Conservation (phyloP, 2,888 invertebrate genomes). For the Omphaloscelis lunosa region DNA sequence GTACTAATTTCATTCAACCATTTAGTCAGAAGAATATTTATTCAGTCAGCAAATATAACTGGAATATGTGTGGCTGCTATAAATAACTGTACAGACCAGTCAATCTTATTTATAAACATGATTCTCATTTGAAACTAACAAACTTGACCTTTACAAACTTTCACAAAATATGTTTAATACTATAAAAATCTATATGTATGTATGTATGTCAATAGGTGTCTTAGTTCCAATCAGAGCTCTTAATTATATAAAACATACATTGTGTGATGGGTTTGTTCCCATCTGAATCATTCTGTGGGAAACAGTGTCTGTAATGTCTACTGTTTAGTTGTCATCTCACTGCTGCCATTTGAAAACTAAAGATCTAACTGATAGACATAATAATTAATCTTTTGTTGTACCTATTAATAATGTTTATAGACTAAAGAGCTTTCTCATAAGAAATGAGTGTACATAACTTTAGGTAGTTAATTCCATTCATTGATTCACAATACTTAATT, state of each 20-base stretch:
- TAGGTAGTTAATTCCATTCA: slow-evolving; percentile 1
- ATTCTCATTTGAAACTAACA: slow-evolving; percentile 41
- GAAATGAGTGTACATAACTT: not conserved
- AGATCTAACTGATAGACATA: slow-evolving; percentile 6
- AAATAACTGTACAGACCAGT: slow-evolving; percentile 54
- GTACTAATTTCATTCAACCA: not conserved
- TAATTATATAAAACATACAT: slow-evolving; percentile 28
- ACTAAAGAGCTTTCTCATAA: not conserved
- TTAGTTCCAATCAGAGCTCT: slow-evolving; percentile 13
- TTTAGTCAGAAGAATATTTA: slow-evolving; percentile 44
- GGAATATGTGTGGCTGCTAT: slow-evolving; percentile 47
- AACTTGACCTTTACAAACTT: slow-evolving; percentile 55
- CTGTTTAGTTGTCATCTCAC: slow-evolving; percentile 13
- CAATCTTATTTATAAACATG: slow-evolving; percentile 62
- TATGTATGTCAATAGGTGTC: slow-evolving; percentile 40
- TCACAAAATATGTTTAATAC: slow-evolving; percentile 27
- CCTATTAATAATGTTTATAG: not conserved
- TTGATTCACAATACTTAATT: not conserved
- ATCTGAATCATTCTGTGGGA: slow-evolving; percentile 48
- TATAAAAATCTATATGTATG: slow-evolving; percentile 10
- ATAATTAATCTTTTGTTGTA: slow-evolving; percentile 10
- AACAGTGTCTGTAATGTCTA: slow-evolving; percentile 35
- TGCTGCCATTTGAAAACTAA: slow-evolving; percentile 29
- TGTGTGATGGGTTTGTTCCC: slow-evolving; percentile 46
- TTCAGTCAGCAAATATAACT: slow-evolving; percentile 33